Conservation (phyloP, 2,888 invertebrate species). For the Blastobasis lacticolella region DNA sequence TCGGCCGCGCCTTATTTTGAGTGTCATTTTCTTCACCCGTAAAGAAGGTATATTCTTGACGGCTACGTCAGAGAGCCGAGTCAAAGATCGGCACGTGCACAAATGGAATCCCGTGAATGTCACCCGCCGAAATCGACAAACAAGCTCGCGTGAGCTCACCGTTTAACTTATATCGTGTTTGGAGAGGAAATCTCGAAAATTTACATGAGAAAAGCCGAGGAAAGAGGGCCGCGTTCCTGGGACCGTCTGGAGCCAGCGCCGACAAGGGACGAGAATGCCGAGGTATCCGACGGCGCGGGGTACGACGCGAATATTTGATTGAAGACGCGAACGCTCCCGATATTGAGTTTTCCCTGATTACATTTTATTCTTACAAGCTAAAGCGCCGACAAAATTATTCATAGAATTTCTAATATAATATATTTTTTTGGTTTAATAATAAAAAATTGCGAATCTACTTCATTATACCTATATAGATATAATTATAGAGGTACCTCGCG, state of each 20-base stretch:
- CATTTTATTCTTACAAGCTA: neutral
- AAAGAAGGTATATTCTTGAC: no score
- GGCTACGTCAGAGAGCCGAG: no score
- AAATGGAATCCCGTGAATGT: slow-evolving; percentile 4
- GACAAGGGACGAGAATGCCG: slow-evolving; percentile 60
- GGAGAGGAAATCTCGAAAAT: slow-evolving; percentile 55
- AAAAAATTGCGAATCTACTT: no score
- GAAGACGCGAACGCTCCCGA: slow-evolving; percentile 48
- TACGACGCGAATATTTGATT: slow-evolving; percentile 58
- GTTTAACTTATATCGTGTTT: slow-evolving; percentile 57
- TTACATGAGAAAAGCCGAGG: slow-evolving; percentile 56
- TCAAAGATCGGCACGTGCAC: no score
- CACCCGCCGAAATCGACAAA: slow-evolving; percentile 17
- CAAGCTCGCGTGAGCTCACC: slow-evolving; percentile 28
- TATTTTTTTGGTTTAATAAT: no score
- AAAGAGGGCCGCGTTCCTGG: slow-evolving; percentile 37
- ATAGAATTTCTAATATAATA: no score
- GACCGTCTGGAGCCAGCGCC: slow-evolving; percentile 38
- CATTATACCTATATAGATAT: no score
- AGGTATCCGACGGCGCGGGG: slow-evolving; percentile 50
- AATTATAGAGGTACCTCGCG: no score
- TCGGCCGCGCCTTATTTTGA: no score
- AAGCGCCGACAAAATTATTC: no score
- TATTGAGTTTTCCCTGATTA: slow-evolving; percentile 20
- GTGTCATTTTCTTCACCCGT: no score